Conservation (phyloP, 2,113 vertebrate species). For the Stictonetta naevosa region DNA sequence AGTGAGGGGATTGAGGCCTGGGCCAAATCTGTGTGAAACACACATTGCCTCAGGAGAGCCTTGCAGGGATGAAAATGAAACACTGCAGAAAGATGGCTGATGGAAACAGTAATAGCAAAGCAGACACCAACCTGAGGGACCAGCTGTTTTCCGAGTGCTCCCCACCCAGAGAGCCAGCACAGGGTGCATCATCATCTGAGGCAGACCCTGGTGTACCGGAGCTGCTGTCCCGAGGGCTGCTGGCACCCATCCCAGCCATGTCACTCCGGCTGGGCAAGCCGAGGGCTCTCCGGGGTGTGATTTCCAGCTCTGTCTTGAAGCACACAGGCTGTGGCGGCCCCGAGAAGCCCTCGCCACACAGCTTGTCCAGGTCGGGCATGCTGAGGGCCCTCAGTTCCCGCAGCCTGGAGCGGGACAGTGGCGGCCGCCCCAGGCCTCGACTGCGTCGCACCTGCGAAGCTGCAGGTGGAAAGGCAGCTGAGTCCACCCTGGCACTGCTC, state of each 20-base stretch:
- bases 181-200: constrained; percentile 16
- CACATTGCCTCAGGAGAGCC: fast-evolving
- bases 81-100: neutral
- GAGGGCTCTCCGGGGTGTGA: constrained; percentile 24
- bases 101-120: fast-evolving
- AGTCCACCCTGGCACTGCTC: fast-evolving
- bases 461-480: neutral
- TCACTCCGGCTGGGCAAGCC: neutral
- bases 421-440: constrained; percentile 70
- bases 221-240: constrained; percentile 23
- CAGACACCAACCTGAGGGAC: constrained; percentile 85
- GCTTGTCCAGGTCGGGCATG: constrained; percentile 93
- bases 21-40: neutral
- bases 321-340: neutral
- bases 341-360: constrained; percentile 80
- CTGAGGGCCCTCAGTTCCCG: constrained; percentile 90
- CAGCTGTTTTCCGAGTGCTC: constrained; percentile 71
- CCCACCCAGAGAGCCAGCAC: neutral
- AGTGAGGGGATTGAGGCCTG: fast-evolving
- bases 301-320: constrained; percentile 81
- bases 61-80: neutral
- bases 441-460: constrained; percentile 65
- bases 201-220: neutral
- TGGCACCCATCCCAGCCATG: neutral
- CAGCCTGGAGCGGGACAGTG: constrained; percentile 79